Evolutionary conservation across 2,797 vertebrate species (phyloP).

Genomic region (Microctenopoma lineatum): DNA sequence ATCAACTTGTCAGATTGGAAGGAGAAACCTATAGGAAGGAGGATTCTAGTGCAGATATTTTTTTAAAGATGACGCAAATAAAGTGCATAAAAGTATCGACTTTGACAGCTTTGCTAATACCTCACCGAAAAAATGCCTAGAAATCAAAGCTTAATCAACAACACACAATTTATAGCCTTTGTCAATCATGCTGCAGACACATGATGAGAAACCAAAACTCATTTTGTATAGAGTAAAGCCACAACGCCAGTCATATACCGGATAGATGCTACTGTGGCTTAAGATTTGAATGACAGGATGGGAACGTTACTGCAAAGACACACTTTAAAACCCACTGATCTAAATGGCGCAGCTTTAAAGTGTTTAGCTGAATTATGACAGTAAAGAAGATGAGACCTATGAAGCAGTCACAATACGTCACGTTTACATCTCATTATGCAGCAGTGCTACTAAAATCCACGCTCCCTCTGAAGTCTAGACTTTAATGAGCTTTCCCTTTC

Average conservation of each 20-base stretch:
- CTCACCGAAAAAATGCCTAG: slow-evolving; percentile 7
- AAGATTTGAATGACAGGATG: slow-evolving; percentile 57
- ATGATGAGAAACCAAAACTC: slow-evolving; percentile 40
- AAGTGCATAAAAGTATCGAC: slow-evolving; percentile 11
- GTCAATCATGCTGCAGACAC: slow-evolving; percentile 19
- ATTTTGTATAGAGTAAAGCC: slow-evolving; percentile 40
- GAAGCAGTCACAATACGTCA: slow-evolving; percentile 41
- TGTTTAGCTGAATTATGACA: slow-evolving; percentile 23
- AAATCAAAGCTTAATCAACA: slow-evolving; percentile 39
- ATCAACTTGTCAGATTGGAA: slow-evolving; percentile 33
- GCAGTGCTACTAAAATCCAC: slow-evolving; percentile 60
- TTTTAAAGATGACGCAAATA: slow-evolving; percentile 40
- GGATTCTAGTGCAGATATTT: slow-evolving; percentile 14
- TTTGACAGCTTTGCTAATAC: slow-evolving; percentile 31
- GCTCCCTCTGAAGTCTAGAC: slow-evolving; percentile 64
- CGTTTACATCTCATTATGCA: slow-evolving; percentile 38
- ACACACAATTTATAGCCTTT: slow-evolving; percentile 17
- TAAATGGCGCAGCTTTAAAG: slow-evolving; percentile 15
- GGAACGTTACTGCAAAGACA: slow-evolving; percentile 25
- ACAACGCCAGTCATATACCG: slow-evolving; percentile 49
- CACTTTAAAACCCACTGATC: slow-evolving; percentile 15
- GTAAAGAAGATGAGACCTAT: slow-evolving; percentile 38
- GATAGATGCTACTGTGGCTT: slow-evolving; percentile 55
- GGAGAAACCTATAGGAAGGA: slow-evolving; percentile 27
- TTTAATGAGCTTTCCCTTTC: slow-evolving; percentile 81